Conservation (phyloP, 2,797 vertebrate species). For the Etheostoma nigrum region DNA sequence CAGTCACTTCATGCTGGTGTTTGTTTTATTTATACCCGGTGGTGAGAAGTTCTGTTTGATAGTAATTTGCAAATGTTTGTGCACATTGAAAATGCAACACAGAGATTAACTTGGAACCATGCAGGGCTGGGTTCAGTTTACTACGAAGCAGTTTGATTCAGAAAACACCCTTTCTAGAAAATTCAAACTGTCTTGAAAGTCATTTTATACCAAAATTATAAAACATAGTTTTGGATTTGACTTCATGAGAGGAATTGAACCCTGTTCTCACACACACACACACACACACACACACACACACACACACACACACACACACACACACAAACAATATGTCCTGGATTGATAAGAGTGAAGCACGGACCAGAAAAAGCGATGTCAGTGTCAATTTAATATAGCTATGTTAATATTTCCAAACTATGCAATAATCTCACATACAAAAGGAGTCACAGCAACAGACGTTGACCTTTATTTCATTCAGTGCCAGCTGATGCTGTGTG, state of each 20-base stretch:
- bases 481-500: constrained; percentile 78
- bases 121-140: constrained; percentile 48
- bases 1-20: constrained; percentile 65
- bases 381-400: constrained; percentile 82
- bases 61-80: constrained; percentile 64
- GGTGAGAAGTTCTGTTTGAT: constrained; percentile 40
- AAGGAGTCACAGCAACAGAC: constrained; percentile 80
- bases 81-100: constrained; percentile 66
- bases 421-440: constrained; percentile 86
- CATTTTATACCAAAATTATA: background rate
- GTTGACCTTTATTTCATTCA: constrained; percentile 75
- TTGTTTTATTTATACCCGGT: constrained; percentile 53
- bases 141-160: background rate
- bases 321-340: background rate
- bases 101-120: constrained; percentile 47
- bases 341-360: constrained; percentile 42
- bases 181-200: constrained; percentile 16
- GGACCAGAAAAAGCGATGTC: constrained; percentile 69
- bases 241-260: constrained; percentile 48
- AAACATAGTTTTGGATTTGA: constrained; percentile 6
- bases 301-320: too few relatives aligned
- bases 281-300: too few relatives aligned
- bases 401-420: constrained; percentile 87
- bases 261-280: constrained; percentile 14
- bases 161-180: constrained; percentile 18